Percentiles rank a stretch among this genome's conserved stretches.
Evolutionary conservation across 1,140 invertebrate genomes (phyloP).

Genomic region (Brachionus koreanus): DNA sequence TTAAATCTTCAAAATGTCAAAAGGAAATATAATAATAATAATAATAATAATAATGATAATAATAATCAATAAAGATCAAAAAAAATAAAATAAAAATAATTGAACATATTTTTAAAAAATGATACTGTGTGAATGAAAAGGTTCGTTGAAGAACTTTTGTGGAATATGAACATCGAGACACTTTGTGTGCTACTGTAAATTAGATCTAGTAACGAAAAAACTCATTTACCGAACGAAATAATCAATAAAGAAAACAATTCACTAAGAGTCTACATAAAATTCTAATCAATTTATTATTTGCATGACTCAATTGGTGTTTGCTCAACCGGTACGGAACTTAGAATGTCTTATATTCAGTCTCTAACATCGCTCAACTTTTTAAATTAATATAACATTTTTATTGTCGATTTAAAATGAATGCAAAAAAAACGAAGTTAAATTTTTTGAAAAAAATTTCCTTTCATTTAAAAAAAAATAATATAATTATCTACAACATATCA

Average conservation of each 20-base stretch:
- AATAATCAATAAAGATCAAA: background rate
- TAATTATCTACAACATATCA: conserved; percentile 39
- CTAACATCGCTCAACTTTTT: background rate
- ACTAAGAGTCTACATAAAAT: background rate
- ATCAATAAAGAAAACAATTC: background rate
- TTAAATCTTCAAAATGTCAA: conserved; percentile 4
- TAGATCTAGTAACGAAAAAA: background rate
- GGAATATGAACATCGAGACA: background rate
- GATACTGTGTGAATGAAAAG: background rate
- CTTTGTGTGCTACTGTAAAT: background rate
- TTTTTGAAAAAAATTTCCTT: background rate
- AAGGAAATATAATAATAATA: background rate
- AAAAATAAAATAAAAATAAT: background rate
- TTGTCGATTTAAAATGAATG: background rate
- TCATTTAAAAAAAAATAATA: background rate
- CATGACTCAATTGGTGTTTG: background rate
- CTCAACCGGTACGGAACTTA: background rate
- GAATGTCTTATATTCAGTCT: background rate
- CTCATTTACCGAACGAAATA: background rate
- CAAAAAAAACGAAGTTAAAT: background rate
- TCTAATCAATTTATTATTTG: background rate
- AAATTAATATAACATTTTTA: background rate
- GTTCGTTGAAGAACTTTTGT: background rate
- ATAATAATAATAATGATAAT: background rate
- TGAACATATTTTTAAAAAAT: background rate